phyloP scores from a whole-genome alignment of 2,113 vertebrate genomes.

The Callithrix jacchus region DNA sequence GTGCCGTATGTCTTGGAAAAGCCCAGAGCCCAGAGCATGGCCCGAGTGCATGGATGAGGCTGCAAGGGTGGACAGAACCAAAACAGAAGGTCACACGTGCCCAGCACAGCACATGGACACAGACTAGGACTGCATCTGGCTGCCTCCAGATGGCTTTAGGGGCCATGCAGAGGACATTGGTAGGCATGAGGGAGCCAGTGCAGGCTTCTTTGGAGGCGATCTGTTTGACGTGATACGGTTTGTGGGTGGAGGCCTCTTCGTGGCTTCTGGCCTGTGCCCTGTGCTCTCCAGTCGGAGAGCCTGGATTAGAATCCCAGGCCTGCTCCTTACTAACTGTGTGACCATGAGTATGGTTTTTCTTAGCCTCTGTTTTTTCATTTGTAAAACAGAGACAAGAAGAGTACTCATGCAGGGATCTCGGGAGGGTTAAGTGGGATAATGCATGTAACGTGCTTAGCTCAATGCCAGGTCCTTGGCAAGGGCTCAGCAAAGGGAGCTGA shows the following conservation, averaged over 20 bases:
- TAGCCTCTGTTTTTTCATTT: neutral
- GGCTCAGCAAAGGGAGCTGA: neutral
- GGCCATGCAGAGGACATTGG: neutral
- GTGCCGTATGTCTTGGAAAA: neutral
- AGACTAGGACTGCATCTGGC: neutral
- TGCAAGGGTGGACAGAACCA: neutral
- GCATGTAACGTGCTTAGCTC: neutral
- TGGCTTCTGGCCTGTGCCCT: neutral
- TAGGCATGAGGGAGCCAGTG: neutral
- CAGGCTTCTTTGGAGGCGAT: neutral
- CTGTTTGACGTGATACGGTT: neutral
- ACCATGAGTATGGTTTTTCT: neutral
- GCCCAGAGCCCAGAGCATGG: neutral
- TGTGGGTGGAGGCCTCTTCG: neutral
- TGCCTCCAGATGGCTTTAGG: accelerated
- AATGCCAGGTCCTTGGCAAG: neutral
- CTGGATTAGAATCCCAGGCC: neutral
- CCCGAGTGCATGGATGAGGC: neutral
- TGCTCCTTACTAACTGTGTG: neutral
- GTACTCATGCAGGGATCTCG: accelerated
- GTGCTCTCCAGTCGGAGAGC: neutral
- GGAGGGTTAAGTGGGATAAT: neutral
- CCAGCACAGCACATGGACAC: accelerated
- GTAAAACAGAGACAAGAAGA: neutral
- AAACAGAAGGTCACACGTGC: accelerated